phyloP scores from a whole-genome alignment of 1,140 invertebrate genomes.

The Drosophila saltans region DNA sequence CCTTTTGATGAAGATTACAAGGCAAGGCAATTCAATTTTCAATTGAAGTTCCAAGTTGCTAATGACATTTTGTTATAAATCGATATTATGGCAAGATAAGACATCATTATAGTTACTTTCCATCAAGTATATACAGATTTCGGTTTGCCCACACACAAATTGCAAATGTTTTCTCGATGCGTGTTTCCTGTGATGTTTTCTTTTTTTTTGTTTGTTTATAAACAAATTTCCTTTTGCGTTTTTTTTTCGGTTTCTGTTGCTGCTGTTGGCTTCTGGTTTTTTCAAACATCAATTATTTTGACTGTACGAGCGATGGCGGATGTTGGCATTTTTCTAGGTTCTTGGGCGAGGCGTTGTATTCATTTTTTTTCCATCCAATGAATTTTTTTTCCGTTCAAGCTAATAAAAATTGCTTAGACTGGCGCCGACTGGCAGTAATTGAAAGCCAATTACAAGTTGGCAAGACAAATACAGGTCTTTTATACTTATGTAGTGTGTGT shows the following conservation, averaged over 20 bases:
- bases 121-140: conserved; percentile 23
- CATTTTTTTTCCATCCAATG: neutral
- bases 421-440: conserved; percentile 37
- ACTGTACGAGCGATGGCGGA: conserved; percentile 1
- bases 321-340: conserved; percentile 24
- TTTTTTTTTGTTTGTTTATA: conserved; percentile 43
- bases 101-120: neutral
- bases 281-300: conserved; percentile 46
- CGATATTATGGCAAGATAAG: neutral
- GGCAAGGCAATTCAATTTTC: neutral
- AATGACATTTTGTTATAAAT: neutral
- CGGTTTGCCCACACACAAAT: neutral
- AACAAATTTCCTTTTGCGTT: conserved; percentile 34
- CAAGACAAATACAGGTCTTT: conserved; percentile 21
- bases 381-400: conserved; percentile 29
- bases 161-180: conserved; percentile 1
- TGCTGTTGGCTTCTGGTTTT: conserved; percentile 29
- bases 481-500: neutral
- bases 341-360: conserved; percentile 25
- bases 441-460: conserved; percentile 60
- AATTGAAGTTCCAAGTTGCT: neutral
- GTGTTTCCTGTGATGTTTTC: conserved; percentile 5
- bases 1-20: too few species aligned
- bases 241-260: neutral
- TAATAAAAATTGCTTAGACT: conserved; percentile 56